Percentiles rank a stretch among this genome's conserved stretches.
phyloP scores from a whole-genome alignment of 2,888 invertebrate genomes.

The Orthosia incerta region DNA sequence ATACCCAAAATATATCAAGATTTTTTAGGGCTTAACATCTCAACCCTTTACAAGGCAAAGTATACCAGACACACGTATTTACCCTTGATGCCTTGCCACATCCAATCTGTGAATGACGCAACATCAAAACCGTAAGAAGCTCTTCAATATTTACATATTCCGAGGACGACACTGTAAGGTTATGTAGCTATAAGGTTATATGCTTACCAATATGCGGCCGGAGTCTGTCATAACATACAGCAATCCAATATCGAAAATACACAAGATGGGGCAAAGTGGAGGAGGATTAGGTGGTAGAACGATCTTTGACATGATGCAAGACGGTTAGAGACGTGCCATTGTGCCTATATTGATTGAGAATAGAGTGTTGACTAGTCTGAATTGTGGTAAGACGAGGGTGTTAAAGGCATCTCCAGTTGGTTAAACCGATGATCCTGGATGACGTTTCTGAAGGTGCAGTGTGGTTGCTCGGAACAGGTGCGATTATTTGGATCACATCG shows the following conservation, averaged over 20 bases:
- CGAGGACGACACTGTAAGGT: constrained; percentile 21
- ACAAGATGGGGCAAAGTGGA: constrained; percentile 50
- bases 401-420: neutral
- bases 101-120: constrained; percentile 40
- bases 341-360: constrained; percentile 42
- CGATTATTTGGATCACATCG: neutral
- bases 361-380: constrained; percentile 17
- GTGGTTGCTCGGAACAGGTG: neutral
- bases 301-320: constrained; percentile 38
- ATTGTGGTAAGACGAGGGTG: neutral
- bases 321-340: constrained; percentile 23
- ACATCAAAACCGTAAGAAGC: constrained; percentile 46
- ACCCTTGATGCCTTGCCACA: constrained; percentile 7
- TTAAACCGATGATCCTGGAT: neutral
- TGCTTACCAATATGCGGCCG: constrained; percentile 56
- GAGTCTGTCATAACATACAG: constrained; percentile 67
- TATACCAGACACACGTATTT: constrained; percentile 37
- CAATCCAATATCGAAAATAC: constrained; percentile 68
- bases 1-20: neutral
- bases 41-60: constrained; percentile 16
- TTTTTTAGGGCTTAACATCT: neutral
- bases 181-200: constrained; percentile 39
- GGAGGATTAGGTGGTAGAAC: constrained; percentile 55
- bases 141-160: constrained; percentile 61
- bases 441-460: neutral